Evolutionary conservation across 1,140 invertebrate species (phyloP).

Genomic region (Drosophila sp.): DNA sequence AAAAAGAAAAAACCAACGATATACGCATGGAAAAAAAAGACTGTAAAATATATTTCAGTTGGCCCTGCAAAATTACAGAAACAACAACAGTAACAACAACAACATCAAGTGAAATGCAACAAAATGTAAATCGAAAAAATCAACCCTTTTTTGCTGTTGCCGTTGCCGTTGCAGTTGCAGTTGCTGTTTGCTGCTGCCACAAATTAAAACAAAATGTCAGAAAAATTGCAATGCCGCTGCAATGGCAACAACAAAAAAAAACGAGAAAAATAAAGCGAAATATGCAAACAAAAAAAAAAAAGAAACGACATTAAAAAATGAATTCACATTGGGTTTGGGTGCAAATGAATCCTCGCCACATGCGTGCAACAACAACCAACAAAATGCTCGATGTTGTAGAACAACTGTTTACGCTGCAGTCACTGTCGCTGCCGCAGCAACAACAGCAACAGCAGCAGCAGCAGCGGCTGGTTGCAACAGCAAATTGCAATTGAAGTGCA

Average conservation of each 20-base stretch:
- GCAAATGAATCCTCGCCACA: slow-evolving; percentile 75
- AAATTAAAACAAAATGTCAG: slow-evolving; percentile 82
- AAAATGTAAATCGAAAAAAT: slow-evolving; percentile 57
- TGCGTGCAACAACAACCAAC: slow-evolving; percentile 59
- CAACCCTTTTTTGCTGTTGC: slow-evolving; percentile 67
- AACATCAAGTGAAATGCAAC: slow-evolving; percentile 27
- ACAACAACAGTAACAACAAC: slow-evolving; percentile 57
- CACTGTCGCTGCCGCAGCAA: slow-evolving; percentile 18
- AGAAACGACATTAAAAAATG: slow-evolving; percentile 21
- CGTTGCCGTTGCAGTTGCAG: slow-evolving; percentile 38
- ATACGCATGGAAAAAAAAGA: slow-evolving; percentile 59
- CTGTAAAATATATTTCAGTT: slow-evolving; percentile 7
- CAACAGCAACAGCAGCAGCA: slow-evolving; percentile 18
- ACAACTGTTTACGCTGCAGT: slow-evolving; percentile 30
- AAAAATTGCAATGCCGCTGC: slow-evolving; percentile 60
- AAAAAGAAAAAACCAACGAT: slow-evolving; percentile 61
- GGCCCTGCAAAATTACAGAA: slow-evolving; percentile 27
- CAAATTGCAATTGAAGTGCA: slow-evolving; percentile 80
- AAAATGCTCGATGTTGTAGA: slow-evolving; percentile 55
- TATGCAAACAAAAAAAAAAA: slow-evolving; percentile 30
- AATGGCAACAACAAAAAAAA: slow-evolving; percentile 34
- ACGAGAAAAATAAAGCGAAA: slow-evolving; percentile 39
- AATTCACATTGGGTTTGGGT: slow-evolving; percentile 40
- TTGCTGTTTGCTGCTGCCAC: slow-evolving; percentile 60
- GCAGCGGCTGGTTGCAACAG: slow-evolving; percentile 57